Base-by-base conservation (phyloP, 2,113 vertebrate genomes). In the Zosterops hypoxanthus region DNA sequence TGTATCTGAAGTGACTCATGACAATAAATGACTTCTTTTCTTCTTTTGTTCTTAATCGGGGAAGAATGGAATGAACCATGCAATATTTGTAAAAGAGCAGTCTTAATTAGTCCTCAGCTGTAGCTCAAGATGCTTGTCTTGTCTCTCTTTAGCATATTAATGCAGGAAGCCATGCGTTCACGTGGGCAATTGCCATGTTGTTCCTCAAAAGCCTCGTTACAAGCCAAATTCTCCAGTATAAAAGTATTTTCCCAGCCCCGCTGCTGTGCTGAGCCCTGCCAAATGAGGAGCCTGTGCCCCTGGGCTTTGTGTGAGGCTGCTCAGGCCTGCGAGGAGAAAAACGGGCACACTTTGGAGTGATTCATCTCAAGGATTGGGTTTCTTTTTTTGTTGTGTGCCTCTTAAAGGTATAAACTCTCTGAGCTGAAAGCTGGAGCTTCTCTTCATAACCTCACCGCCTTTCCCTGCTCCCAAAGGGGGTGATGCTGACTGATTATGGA, bases 31-130 rank as follows among this genome's bases (percentile, higher is more conserved):
- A 97, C 97, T 97, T 95, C 95, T 96, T 97, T 97, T 97, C 88
- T 95, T 97, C 97, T 97, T 98, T 98, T 97, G 96, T 98, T 98
- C 97, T 96, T 97, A 98, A 98, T 98, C 97, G 94, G 96, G 97
- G 89, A 95, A 97, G 97, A 98, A 97, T 97, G 97, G 97, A 97
- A 95, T 91, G 95, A 97, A 95, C 96, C 95, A 94, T 97, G 94
- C 92, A 94, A 94, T 94, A 94, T 95, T 97, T 97, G 97, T 96
- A 97, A 97, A 96, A 96, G 97, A 95, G 94, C 95, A 94, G 93
- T 94, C 96, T 98, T 98, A 97, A 98, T 98, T 98, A 98, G 97
- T 95, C 96, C 92, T 97, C 97, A 97, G 96, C 93, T 96, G 94
- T 92, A 94, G 94, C 92, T 90, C 94, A 94, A 96, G 97, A 97